Conservation (phyloP, 1,140 invertebrate species). For the Calosoma granatense region DNA sequence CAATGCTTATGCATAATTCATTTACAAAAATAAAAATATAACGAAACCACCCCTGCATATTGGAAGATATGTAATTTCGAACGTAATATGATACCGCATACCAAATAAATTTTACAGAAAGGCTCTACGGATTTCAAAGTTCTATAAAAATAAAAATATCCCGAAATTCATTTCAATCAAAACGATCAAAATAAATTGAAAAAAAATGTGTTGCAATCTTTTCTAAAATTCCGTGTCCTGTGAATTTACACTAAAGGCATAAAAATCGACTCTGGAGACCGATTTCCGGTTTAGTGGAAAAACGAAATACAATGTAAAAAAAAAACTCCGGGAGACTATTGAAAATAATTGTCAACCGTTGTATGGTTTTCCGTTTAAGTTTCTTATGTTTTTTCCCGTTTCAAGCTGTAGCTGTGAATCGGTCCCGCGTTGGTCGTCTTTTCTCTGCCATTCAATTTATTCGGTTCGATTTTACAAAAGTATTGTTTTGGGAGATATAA, state of each 20-base stretch:
- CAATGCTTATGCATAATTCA: too few species aligned
- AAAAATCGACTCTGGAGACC: neutral
- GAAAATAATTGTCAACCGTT: neutral
- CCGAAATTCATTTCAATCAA: neutral
- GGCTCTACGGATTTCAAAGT: neutral
- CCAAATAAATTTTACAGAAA: too few species aligned
- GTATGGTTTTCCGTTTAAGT: neutral
- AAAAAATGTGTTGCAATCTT: neutral
- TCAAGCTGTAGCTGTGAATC: neutral
- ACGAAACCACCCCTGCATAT: too few species aligned
- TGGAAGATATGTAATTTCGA: too few species aligned
- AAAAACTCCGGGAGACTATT: neutral
- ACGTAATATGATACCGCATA: too few species aligned
- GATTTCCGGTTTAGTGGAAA: neutral
- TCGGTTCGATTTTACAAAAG: neutral
- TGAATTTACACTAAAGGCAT: neutral
- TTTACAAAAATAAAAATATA: too few species aligned
- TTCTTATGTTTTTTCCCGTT: neutral
- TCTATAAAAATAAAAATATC: neutral
- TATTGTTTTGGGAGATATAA: constrained; percentile 9
- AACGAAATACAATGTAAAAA: too few species aligned
- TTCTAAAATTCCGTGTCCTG: neutral
- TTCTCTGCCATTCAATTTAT: constrained; percentile 5
- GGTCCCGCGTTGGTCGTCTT: neutral
- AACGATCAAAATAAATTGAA: neutral